Evolutionary conservation across 1,140 invertebrate genomes (phyloP), one percentile per base, ranked within the genome.

Genomic region (Tetranychus urticae): DNA sequence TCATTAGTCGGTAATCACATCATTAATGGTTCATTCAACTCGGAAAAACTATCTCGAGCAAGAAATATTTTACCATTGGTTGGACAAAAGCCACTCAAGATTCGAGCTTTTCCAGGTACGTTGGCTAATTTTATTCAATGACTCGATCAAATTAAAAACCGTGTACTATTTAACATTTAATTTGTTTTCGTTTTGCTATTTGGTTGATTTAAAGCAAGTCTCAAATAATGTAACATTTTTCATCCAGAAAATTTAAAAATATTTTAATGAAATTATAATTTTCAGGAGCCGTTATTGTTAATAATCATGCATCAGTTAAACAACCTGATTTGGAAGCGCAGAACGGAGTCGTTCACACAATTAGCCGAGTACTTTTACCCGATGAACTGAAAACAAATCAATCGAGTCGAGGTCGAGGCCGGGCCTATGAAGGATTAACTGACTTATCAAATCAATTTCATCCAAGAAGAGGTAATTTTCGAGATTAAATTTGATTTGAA

Each of bases 291-390:
- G 14, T 56, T 35, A 34, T 56, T 12, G 36, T 56, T 13, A 56
- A 56, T 36, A 56, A 56, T 36, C 14, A 37, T 10, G 55, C 55
- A 14, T 56, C 55, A 36, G 8, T 56, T 37, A 34, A n/a, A 10
- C 33, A 39, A 56, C 14, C 62, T 3, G 72, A 74, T 64, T 68
- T 70, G 45, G 66, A 69, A 14, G 67, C 69, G 7, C 66, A 61
- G 13, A 74, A 74, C 62, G 72, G 72, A 10, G 69, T 73, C n/a
- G 61, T 74, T 14, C 72, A 73, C 60, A 66, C 70, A 14, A 69
- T 74, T 36, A 69, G 73, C 56, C 60, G 66, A 31, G 65, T 66
- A 39, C 45, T 66, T 14, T 14, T 56, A 8, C 55, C 55, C 10
- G 34, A 35, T 8, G 48, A 52, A 6, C 14, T 52, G 14, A 23